Evolutionary conservation across 2,888 invertebrate genomes (phyloP).

Genomic region (Platerodrilus igneus): DNA sequence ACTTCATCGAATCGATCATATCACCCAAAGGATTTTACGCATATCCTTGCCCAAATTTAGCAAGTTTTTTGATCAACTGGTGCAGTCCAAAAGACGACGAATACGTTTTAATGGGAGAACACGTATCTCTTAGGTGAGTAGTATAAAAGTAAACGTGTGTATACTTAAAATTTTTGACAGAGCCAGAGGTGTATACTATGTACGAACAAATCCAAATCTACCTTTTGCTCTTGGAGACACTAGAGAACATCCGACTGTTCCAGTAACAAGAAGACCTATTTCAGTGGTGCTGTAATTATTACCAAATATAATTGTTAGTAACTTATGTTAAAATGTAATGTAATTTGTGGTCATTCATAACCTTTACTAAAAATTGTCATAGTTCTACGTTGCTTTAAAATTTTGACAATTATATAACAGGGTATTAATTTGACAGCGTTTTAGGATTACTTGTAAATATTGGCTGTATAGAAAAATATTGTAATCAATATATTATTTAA

Average conservation of each 20-base stretch:
- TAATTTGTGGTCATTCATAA: too few species aligned
- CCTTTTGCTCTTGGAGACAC: constrained; percentile 84
- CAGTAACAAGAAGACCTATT: not conserved
- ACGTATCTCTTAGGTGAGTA: constrained; percentile 69
- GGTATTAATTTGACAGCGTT: too few species aligned
- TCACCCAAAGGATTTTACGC: constrained; percentile 78
- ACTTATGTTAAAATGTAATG: too few species aligned
- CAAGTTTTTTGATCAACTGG: constrained; percentile 81
- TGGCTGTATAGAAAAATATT: too few species aligned
- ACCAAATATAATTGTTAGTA: too few species aligned
- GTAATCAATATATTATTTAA: too few species aligned
- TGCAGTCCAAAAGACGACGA: constrained; percentile 75
- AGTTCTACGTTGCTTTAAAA: too few species aligned
- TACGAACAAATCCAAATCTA: constrained; percentile 77
- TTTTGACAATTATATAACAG: too few species aligned
- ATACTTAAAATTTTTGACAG: constrained; percentile 46
- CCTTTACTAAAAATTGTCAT: too few species aligned
- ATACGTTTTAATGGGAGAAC: constrained; percentile 83
- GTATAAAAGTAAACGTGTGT: not conserved
- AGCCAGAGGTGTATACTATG: constrained; percentile 80
- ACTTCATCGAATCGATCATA: constrained; percentile 84
- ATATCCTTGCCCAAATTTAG: constrained; percentile 74
- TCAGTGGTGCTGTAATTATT: too few species aligned
- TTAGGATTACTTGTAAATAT: too few species aligned
- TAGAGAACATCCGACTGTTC: too few species aligned